Conservation (phyloP, 2,888 invertebrate species). For the Hoplodrina blanda region DNA sequence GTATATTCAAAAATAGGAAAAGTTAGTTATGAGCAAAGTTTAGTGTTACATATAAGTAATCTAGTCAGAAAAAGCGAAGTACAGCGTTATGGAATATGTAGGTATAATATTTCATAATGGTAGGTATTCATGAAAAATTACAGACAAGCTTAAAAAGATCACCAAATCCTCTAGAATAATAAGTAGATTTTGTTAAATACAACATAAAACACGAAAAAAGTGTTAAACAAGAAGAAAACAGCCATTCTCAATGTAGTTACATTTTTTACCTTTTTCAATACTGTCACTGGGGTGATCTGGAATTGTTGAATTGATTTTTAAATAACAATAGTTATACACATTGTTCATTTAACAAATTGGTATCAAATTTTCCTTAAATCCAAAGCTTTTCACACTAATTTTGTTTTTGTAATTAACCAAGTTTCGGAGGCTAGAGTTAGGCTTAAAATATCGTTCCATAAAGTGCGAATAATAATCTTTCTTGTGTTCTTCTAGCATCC, state of each 20-base stretch:
- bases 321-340: constrained; percentile 14
- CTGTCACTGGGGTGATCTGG: constrained; percentile 84
- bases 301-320: constrained; percentile 68
- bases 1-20: background rate
- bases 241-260: constrained; percentile 63
- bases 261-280: constrained; percentile 84
- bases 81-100: background rate
- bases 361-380: background rate
- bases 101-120: background rate
- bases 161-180: constrained; percentile 6
- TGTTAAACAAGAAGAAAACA: constrained; percentile 58
- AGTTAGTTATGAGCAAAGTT: constrained; percentile 19
- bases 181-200: constrained; percentile 35
- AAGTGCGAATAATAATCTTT: background rate
- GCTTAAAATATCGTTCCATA: background rate
- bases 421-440: background rate
- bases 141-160: background rate
- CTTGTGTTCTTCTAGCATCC: background rate
- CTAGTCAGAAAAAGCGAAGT: constrained; percentile 20
- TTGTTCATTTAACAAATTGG: background rate
- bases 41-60: background rate
- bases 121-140: background rate
- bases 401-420: background rate
- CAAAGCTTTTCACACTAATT: background rate
- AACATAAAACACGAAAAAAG: constrained; percentile 47